A percentile compares a stretch with the other conserved stretches of the same genome.
phyloP scores from a whole-genome alignment of 2,113 vertebrate species.

The Elephantulus edwardii region DNA sequence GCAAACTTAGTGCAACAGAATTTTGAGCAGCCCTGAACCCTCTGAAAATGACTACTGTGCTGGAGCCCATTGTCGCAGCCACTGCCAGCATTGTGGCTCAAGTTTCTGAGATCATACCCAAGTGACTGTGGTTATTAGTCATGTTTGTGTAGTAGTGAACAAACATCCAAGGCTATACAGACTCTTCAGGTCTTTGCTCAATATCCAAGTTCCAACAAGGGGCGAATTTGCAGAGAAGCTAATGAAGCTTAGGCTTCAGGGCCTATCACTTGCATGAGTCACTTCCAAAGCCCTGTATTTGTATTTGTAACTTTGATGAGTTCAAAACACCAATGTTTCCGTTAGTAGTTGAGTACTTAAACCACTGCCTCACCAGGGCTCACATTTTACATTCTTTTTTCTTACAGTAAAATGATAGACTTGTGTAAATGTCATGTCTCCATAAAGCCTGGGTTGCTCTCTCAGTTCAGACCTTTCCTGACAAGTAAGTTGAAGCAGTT shows the following conservation, averaged over 20 bases:
- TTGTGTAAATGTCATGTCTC: neutral
- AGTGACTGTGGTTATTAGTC: neutral
- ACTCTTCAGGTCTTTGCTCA: neutral
- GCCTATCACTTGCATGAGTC: neutral
- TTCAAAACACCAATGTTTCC: too few species aligned
- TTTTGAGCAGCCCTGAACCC: too few species aligned
- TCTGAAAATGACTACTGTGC: too few species aligned
- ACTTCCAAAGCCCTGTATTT: neutral
- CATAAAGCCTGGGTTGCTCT: neutral
- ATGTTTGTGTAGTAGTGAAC: neutral
- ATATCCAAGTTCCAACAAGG: neutral
- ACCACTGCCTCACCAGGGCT: too few species aligned
- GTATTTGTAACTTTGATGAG: slow-evolving; percentile 29
- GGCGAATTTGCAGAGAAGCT: neutral
- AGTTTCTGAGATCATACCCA: neutral
- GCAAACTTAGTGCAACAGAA: too few species aligned
- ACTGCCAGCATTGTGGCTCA: neutral
- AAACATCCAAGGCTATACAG: neutral
- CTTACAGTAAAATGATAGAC: neutral
- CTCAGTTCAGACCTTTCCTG: neutral
- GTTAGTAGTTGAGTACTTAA: too few species aligned
- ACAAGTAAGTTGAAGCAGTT: neutral
- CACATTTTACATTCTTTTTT: neutral
- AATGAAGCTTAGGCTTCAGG: neutral
- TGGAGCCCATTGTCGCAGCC: too few species aligned